These are phyloP conservation scores for Pardosa pseudoannulata DNA, from an alignment of 2,888 invertebrate species.

Conservation along the genomic window DNA sequence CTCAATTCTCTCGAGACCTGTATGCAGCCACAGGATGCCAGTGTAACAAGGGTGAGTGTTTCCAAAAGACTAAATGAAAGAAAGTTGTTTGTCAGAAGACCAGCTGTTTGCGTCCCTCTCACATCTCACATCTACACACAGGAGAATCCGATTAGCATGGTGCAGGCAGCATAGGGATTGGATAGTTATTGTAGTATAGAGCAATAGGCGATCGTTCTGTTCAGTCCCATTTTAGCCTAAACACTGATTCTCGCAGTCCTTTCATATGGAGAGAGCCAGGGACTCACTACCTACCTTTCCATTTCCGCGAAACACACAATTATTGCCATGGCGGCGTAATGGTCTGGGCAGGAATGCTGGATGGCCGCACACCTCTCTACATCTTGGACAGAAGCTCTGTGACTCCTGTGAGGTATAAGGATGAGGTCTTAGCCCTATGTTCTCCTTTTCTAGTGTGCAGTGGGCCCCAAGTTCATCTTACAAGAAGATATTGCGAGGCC, in stretches of 20 bases:
- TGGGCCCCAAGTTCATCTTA: not conserved
- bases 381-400: not conserved
- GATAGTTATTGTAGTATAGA: not conserved
- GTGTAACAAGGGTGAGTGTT: not conserved
- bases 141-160: not conserved
- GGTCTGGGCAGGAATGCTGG: not conserved
- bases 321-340: not conserved
- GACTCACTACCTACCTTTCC: not conserved
- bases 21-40: not conserved
- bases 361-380: not conserved
- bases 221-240: not conserved
- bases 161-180: not conserved
- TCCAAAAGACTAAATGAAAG: not conserved
- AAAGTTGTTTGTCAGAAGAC: not conserved
- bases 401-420: not conserved
- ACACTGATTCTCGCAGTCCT: too few relatives aligned
- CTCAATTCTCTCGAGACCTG: not conserved
- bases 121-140: not conserved
- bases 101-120: not conserved
- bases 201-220: not conserved
- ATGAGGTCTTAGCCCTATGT: not conserved
- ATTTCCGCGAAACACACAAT: not conserved
- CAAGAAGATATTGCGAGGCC: conserved; percentile 4
- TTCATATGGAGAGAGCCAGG: not conserved
- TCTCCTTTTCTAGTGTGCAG: not conserved